Conservation (phyloP, 2,888 invertebrate species). For the Drepanosiphum platanoidis region DNA sequence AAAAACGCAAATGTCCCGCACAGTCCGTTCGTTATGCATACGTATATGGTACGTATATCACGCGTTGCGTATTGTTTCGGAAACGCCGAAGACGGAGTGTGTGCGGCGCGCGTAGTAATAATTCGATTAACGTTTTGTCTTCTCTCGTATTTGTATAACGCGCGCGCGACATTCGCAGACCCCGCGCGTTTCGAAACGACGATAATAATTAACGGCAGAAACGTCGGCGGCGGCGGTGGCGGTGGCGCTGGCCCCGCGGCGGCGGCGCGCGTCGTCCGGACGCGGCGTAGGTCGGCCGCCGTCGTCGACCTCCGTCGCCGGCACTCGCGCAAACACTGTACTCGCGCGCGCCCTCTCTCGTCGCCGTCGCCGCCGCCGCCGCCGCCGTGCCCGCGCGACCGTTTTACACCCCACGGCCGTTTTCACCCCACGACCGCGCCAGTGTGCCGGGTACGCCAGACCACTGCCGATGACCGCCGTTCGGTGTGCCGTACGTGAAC, state of each 20-base stretch:
- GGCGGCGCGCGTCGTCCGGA: not conserved
- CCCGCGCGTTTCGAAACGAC: not conserved
- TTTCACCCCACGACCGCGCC: constrained; percentile 19
- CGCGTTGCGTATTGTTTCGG: too few relatives aligned
- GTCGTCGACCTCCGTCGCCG: not conserved
- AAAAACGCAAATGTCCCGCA: too few relatives aligned
- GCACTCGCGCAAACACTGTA: not conserved
- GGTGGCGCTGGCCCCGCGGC: too few relatives aligned
- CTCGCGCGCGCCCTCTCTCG: not conserved
- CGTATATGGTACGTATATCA: too few relatives aligned
- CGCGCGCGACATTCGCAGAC: not conserved
- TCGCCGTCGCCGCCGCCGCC: not conserved
- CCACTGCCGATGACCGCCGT: not conserved
- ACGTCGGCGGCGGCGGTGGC: not conserved
- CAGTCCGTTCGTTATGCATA: too few relatives aligned
- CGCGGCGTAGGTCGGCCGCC: not conserved
- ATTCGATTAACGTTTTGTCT: not conserved
- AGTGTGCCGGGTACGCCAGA: too few relatives aligned
- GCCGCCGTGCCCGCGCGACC: not conserved
- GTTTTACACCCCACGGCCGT: not conserved
- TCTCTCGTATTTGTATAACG: not conserved
- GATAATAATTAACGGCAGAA: constrained; percentile 23
- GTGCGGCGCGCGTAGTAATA: not conserved
- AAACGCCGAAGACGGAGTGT: not conserved
- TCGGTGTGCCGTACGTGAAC: not conserved